phyloP scores from a whole-genome alignment of 2,113 vertebrate species.

The Gnathonemus echidnorhynchus region DNA sequence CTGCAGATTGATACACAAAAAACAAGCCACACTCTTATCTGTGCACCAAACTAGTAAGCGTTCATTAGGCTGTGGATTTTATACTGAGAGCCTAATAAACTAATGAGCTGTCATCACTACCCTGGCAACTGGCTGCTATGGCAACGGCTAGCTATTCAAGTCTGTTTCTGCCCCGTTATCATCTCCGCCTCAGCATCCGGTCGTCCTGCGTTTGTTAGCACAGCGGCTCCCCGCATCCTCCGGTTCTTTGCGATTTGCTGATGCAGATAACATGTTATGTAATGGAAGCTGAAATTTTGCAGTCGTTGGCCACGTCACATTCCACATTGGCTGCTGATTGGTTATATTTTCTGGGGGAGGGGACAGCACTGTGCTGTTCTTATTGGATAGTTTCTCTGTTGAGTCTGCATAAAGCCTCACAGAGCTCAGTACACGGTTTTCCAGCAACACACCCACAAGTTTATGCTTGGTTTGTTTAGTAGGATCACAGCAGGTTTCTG shows the following conservation, averaged over 20 bases:
- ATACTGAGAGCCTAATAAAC: neutral
- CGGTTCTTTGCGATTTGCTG: neutral
- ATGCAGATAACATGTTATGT: neutral
- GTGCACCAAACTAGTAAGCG: neutral
- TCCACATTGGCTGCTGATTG: neutral
- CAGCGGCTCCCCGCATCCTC: neutral
- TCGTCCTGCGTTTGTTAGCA: neutral
- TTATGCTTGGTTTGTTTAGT: neutral
- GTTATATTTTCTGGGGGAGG: neutral
- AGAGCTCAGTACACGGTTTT: neutral
- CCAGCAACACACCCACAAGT: neutral
- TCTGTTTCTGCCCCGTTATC: neutral
- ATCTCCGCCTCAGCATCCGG: neutral
- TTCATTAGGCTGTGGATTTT: neutral
- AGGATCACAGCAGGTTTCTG: neutral
- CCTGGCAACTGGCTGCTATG: neutral
- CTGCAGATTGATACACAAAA: neutral
- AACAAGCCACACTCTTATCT: neutral
- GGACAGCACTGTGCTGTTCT: neutral
- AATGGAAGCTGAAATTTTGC: neutral
- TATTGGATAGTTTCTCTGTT: neutral
- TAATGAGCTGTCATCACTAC: neutral
- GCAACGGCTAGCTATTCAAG: neutral
- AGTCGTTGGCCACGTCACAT: neutral
- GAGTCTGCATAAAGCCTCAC: neutral